Percentiles rank a stretch among this genome's conserved stretches.
These are phyloP conservation scores for Passer montanus DNA, from an alignment of 2,113 vertebrate genomes.

Conservation along the genomic window DNA sequence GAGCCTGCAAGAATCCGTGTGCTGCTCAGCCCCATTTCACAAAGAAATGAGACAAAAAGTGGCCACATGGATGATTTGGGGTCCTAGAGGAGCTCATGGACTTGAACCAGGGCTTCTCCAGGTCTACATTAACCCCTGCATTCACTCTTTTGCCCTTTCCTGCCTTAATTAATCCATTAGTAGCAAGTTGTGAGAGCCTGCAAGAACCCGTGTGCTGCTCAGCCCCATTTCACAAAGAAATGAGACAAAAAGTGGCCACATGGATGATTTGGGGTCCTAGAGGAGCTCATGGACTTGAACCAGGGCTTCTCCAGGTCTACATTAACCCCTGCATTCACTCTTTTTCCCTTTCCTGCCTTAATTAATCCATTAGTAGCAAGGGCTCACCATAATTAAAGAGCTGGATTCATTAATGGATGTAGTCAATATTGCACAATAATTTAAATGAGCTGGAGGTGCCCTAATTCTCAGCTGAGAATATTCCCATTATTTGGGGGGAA, in stretches of 20 bases:
- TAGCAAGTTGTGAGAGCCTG: background rate
- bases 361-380: background rate
- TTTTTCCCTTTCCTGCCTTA: background rate
- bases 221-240: background rate
- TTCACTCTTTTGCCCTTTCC: background rate
- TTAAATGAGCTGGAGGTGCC: background rate
- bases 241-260: background rate
- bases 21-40: background rate
- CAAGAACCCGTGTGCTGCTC: background rate
- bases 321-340: background rate
- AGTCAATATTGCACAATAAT: background rate
- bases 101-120: background rate
- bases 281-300: background rate
- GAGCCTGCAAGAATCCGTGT: background rate
- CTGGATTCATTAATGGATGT: background rate
- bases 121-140: background rate
- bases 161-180: background rate
- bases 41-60: background rate
- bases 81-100: background rate
- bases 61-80: accelerated
- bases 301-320: background rate
- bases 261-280: background rate
- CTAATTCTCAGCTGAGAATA: background rate
- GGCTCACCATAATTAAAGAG: background rate
- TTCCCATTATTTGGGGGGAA: background rate